A percentile compares a stretch with the other conserved stretches of the same genome.
Conservation (phyloP, 2,797 vertebrate genomes). For the Acrocephalus scirpaceus region DNA sequence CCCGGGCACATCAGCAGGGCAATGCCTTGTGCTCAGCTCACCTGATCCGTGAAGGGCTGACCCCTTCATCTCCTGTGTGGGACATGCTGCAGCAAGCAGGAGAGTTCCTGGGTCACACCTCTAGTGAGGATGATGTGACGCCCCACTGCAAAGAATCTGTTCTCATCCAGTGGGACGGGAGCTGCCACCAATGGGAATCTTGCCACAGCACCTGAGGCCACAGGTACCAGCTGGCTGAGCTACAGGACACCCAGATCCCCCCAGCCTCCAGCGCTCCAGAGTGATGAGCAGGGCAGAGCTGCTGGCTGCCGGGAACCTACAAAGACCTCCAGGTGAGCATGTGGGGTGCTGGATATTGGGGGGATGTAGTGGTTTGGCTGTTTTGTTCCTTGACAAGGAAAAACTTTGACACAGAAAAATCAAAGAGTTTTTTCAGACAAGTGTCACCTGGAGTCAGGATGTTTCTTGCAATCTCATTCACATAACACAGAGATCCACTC, state of each 20-base stretch:
- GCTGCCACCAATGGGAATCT: rapidly evolving
- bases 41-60: background rate
- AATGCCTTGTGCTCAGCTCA: background rate
- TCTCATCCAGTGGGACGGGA: background rate
- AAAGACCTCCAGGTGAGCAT: rapidly evolving
- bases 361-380: too few relatives aligned
- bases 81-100: background rate
- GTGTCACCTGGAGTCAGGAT: too few relatives aligned
- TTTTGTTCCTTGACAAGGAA: too few relatives aligned
- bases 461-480: too few relatives aligned
- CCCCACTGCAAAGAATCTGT: background rate
- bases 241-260: background rate
- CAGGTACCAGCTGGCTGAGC: background rate
- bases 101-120: background rate
- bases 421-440: too few relatives aligned
- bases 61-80: background rate
- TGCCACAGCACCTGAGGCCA: background rate
- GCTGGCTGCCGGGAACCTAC: background rate
- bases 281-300: background rate
- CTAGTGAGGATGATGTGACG: background rate
- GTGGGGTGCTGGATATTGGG: rapidly evolving
- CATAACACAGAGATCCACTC: too few relatives aligned
- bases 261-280: background rate
- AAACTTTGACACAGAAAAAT: too few relatives aligned
- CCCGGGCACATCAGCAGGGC: background rate